Conservation (phyloP, 2,797 vertebrate species). For the Vespertilio murinus region DNA sequence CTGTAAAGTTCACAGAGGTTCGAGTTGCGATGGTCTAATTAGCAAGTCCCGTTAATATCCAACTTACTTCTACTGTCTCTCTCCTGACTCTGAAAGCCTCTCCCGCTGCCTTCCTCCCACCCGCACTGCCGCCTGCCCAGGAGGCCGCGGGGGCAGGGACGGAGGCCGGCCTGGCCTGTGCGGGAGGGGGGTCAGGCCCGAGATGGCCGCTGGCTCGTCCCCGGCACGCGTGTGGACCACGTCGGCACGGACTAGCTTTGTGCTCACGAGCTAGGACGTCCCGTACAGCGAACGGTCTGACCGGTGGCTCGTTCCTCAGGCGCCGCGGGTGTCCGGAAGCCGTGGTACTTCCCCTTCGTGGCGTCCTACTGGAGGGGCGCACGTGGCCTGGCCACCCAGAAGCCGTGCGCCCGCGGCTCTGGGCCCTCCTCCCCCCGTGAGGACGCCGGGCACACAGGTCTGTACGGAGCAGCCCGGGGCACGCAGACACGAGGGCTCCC, state of each 20-base stretch:
- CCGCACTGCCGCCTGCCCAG: neutral
- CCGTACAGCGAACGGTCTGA: neutral
- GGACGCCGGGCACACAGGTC: constrained; percentile 76
- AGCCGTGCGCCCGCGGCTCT: constrained; percentile 8
- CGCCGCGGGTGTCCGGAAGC: constrained; percentile 73
- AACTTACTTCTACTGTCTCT: neutral
- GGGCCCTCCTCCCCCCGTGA: constrained; percentile 68
- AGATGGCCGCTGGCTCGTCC: neutral
- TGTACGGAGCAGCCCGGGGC: neutral
- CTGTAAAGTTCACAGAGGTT: neutral
- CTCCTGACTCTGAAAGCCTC: neutral
- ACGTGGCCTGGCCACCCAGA: constrained; percentile 43
- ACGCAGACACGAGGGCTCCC: neutral
- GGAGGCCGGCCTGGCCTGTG: neutral
- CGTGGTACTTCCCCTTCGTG: constrained; percentile 83
- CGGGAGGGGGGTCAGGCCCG: neutral
- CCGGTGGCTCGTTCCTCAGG: constrained; percentile 64
- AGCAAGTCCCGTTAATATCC: constrained; percentile 1
- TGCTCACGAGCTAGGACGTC: neutral
- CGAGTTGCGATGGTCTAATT: neutral
- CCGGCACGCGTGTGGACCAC: neutral
- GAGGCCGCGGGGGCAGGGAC: neutral
- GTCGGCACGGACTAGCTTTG: neutral
- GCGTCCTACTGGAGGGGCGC: constrained; percentile 80
- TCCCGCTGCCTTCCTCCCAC: neutral